Evolutionary conservation across 2,797 vertebrate genomes (phyloP).

Genomic region (Loriculus beryllinus): DNA sequence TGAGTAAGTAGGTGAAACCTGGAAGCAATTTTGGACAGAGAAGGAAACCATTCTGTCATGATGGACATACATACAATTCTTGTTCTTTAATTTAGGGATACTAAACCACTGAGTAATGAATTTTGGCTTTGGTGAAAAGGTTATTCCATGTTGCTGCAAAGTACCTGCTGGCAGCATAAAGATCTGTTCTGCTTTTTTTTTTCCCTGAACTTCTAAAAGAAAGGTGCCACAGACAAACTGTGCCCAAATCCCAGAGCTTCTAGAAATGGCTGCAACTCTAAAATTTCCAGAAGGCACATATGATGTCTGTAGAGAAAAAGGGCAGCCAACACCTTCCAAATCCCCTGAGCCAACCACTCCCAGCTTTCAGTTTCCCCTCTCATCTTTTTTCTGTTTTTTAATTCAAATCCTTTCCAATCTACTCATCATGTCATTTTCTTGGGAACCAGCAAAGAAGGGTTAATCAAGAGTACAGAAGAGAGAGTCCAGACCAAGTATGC

Average conservation of each 20-base stretch:
- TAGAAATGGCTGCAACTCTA: not conserved
- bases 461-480: not conserved
- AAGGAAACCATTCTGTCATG: not conserved
- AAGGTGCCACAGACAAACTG: not conserved
- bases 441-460: not conserved
- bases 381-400: not conserved
- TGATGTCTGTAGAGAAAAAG: not conserved
- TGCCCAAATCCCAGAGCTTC: not conserved
- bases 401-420: not conserved
- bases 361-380: not conserved
- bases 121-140: not conserved
- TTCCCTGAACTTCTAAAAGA: not conserved
- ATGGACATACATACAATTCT: not conserved
- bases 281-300: not conserved
- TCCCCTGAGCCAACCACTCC: not conserved
- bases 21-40: not conserved
- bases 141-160: not conserved
- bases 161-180: not conserved
- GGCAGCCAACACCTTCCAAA: not conserved
- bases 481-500: not conserved
- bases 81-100: not conserved
- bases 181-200: not conserved
- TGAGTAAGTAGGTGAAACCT: not conserved
- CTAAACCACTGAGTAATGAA: not conserved
- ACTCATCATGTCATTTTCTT: not conserved